Conservation (phyloP, 2,113 vertebrate species). For the Zapornia atra region DNA sequence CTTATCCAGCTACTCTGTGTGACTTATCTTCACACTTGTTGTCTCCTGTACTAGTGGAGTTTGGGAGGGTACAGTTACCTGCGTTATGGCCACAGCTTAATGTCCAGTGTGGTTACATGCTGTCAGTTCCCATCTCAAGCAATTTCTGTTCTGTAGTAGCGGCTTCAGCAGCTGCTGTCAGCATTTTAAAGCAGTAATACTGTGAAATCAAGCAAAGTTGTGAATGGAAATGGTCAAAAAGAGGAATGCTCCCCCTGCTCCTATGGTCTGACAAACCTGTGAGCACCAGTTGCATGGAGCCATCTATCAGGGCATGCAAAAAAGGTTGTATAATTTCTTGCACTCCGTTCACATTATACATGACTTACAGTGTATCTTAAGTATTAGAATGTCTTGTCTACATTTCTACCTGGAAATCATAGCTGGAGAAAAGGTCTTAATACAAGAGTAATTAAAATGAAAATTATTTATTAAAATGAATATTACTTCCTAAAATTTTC, state of each 20-base stretch:
- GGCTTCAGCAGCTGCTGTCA: background rate
- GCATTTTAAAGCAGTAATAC: background rate
- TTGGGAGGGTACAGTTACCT: background rate
- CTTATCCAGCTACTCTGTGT: rapidly evolving
- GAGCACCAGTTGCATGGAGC: background rate
- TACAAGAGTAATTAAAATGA: background rate
- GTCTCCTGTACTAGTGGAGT: background rate
- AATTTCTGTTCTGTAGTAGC: background rate
- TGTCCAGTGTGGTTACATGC: no score
- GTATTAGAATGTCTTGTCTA: background rate
- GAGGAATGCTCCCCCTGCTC: background rate
- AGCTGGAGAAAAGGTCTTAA: background rate
- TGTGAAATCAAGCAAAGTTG: background rate
- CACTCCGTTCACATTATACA: background rate
- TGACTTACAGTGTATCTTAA: background rate
- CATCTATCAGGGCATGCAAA: no score
- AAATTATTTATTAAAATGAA: background rate
- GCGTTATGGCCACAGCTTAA: background rate
- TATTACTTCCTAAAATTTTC: background rate
- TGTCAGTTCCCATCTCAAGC: background rate
- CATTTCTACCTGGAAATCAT: background rate
- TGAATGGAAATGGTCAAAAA: background rate
- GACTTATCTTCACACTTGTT: background rate
- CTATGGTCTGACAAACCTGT: background rate
- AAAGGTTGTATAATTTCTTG: rapidly evolving